Base-by-base conservation (phyloP, 2,797 vertebrate species). In the Telmatherina bonti region DNA sequence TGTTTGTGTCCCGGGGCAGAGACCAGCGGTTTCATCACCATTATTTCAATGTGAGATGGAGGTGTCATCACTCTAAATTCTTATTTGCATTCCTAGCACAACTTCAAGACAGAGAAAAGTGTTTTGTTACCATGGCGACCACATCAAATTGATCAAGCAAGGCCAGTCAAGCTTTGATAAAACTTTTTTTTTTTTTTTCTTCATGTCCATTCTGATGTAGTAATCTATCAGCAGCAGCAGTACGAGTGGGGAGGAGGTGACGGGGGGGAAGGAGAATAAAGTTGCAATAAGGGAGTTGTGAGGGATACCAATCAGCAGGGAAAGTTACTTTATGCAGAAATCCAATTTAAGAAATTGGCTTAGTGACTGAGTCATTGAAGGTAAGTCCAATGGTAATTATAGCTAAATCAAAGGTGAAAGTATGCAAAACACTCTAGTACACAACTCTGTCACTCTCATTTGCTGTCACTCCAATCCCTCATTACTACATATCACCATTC, bases 361-460 rank as follows among this genome's bases (percentile, higher is more conserved):
- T 89, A 88, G 85, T 79, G 66, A 80, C 79, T 83, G 72, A 89
- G 81, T 89, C 85, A 87, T 79, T 91, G 81, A 90, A 88, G 89
- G 90, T 91, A 91, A 91, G 90, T 87, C 84, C 85, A 89, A 78
- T 82, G 83, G 79, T 91, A 91, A 92, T 92, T 92, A 89, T 88
- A 85, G 86, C 82, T 90, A 92, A 93, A 92, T 92, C 90, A 91
- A 87, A 92, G 88, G 88, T 89, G 88, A 88, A 89, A 82, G 82
- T 87, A 86, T 88, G 86, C 89, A 90, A 86, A 90, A 87, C 83
- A 88, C 62, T 81, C 54, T 51, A 47, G 5, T 78, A 74, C 74
- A 79, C 87, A 83, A 45, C 64, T 63, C 82, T 62, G 67, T 70
- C 65, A 30, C 52, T 56, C 63, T 76, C 30, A 45, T 64, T 72